A percentile compares a stretch with the other conserved stretches of the same genome.
Conservation (phyloP, 2,888 invertebrate species). For the Caenorhabditis afra region DNA sequence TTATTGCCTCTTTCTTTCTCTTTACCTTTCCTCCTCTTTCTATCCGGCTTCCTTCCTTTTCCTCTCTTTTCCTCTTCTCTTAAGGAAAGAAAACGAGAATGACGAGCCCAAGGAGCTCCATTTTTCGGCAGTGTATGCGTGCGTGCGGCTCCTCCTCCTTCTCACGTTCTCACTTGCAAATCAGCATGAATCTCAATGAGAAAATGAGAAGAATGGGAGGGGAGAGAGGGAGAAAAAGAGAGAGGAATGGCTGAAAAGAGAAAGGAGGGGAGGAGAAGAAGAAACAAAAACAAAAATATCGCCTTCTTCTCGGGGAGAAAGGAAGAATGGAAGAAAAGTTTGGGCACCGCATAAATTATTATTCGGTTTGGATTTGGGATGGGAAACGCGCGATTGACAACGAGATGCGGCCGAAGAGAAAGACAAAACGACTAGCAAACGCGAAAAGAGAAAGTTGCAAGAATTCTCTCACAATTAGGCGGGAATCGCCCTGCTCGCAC, state of each 20-base stretch:
- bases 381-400: too few relatives aligned
- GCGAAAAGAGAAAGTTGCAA: slow-evolving; percentile 3
- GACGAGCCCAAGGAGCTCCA: slow-evolving; percentile 17
- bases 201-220: slow-evolving; percentile 19
- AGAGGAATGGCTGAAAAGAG: not conserved
- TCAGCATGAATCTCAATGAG: slow-evolving; percentile 40
- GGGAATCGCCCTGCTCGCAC: not conserved
- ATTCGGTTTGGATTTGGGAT: not conserved
- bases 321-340: slow-evolving; percentile 2
- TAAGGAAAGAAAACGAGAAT: slow-evolving; percentile 31
- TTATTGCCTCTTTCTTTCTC: slow-evolving; percentile 37
- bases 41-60: not conserved
- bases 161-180: slow-evolving; percentile 41
- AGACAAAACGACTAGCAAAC: slow-evolving; percentile 1
- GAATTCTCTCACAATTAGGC: slow-evolving; percentile 16
- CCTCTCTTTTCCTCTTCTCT: slow-evolving; percentile 4
- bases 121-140: slow-evolving; percentile 10
- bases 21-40: slow-evolving; percentile 3
- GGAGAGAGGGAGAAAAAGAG: not conserved
- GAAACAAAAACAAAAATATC: slow-evolving; percentile 15
- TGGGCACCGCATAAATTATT: slow-evolving; percentile 28
- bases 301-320: not conserved
- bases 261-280: slow-evolving; percentile 5
- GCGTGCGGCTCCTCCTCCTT: not conserved
- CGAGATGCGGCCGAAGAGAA: slow-evolving; percentile 3